phyloP scores from a whole-genome alignment of 2,113 vertebrate genomes.

The Corythoichthys haematopterus region DNA sequence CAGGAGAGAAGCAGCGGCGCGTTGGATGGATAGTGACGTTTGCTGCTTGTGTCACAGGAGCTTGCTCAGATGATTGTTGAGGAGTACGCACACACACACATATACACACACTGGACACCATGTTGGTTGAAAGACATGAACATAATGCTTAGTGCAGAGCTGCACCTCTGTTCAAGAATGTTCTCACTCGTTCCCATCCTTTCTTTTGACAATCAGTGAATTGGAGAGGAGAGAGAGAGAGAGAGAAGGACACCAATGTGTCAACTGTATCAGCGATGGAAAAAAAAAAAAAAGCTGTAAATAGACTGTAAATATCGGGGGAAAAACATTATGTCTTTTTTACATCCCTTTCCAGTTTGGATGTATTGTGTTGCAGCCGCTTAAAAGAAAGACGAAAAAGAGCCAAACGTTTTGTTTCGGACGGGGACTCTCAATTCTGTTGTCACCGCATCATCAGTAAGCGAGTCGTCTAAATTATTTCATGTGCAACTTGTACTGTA shows the following conservation, averaged over 20 bases:
- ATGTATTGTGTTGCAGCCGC: constrained; percentile 63
- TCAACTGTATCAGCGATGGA: constrained; percentile 57
- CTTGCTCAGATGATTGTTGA: constrained; percentile 56
- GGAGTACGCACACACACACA: constrained; percentile 23
- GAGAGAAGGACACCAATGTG: constrained; percentile 63
- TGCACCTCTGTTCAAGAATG: constrained; percentile 58
- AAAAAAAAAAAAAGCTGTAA: constrained; percentile 58
- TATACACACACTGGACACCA: constrained; percentile 34
- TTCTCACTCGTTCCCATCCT: constrained; percentile 67
- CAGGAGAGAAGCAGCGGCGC: constrained; percentile 59
- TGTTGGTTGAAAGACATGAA: constrained; percentile 31
- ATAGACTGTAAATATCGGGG: constrained; percentile 70
- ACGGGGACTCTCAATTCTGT: constrained; percentile 56
- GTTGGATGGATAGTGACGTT: constrained; percentile 61
- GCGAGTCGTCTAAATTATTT: constrained; percentile 68
- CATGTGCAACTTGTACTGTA: constrained; percentile 72
- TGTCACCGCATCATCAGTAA: constrained; percentile 65
- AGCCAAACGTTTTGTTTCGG: constrained; percentile 65
- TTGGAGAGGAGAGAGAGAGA: constrained; percentile 50
- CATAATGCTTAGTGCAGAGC: constrained; percentile 42
- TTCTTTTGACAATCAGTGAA: constrained; percentile 73
- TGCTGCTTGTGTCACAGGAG: constrained; percentile 45
- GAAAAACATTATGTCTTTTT: constrained; percentile 70
- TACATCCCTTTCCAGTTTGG: constrained; percentile 71
- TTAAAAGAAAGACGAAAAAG: constrained; percentile 30